phyloP scores from a whole-genome alignment of 1,140 invertebrate species.

The Hydropsyche tenuis region DNA sequence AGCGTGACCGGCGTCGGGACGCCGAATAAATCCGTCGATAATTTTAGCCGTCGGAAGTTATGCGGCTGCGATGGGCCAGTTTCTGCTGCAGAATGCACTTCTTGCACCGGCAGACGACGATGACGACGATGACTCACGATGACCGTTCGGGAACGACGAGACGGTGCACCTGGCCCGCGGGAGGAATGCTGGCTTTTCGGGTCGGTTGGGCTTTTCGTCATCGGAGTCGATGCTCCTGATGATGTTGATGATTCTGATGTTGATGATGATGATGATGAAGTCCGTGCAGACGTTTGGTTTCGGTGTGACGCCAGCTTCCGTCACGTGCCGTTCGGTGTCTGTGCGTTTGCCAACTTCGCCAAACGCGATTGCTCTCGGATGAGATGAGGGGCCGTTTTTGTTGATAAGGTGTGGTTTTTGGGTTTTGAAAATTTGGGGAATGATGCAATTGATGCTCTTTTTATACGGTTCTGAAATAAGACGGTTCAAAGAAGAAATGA shows the following conservation, averaged over 20 bases:
- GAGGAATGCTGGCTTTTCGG: too few species aligned
- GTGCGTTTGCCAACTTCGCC: slow-evolving; percentile 34
- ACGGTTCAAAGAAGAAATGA: too few species aligned
- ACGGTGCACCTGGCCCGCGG: neutral
- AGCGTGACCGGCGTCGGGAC: slow-evolving; percentile 21
- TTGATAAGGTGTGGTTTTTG: too few species aligned
- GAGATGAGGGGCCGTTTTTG: too few species aligned
- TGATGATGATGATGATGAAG: neutral
- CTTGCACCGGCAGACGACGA: too few species aligned
- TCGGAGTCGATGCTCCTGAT: neutral
- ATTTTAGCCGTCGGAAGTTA: slow-evolving; percentile 17
- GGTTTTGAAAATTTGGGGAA: too few species aligned
- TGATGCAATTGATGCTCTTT: too few species aligned
- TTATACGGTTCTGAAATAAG: too few species aligned
- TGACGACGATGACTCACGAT: neutral
- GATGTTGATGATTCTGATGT: neutral
- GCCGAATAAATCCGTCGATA: slow-evolving; percentile 7
- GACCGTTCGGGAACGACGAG: neutral
- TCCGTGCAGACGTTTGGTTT: neutral
- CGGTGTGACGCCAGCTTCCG: slow-evolving; percentile 39
- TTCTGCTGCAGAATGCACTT: too few species aligned
- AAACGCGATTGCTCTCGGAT: neutral
- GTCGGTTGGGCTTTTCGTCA: too few species aligned
- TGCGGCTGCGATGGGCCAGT: neutral
- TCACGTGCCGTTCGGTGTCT: slow-evolving; percentile 32